Evolutionary conservation across 2,113 vertebrate species (phyloP), one percentile per base, ranked within the genome.

Genomic region (Zingel zingel): DNA sequence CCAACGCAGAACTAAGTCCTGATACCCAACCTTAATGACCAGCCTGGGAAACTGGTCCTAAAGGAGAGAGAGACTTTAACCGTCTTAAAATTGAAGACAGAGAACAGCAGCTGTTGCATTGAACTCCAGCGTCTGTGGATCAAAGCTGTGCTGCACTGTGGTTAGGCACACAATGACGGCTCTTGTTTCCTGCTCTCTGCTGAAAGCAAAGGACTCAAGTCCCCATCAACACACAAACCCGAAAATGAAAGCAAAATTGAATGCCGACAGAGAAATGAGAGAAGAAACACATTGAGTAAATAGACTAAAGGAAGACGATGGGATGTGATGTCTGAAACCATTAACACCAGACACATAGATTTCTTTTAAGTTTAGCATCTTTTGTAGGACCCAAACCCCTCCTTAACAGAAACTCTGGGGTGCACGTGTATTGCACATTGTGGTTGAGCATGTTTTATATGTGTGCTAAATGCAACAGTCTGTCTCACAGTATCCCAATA

Each of bases 51-150:
- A 70, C 19, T 21, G 43, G 23, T 61, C 67, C 16, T 30, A n/a
- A 63, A 57, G 47, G 10, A 56, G 50, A 73, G 54, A 27, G 36
- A 1, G 50, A 14, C n/a, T 27, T 30, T 25, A 71, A 79, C 18
- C 16, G 4, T 23, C 13, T 6, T 33, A 51, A 10, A 66, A 51
- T 23, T 67, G 51, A 68, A 84, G 69, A 69, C 39, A 43, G 79
- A 64, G 71, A 81, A 50, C 43, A 64, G 81, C 77, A 74, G 77
- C 84, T 81, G 81, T 83, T 30, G n/a, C 25, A 9, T 61, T 62
- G 18, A 72, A 73, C 66, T 61, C 43, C 69, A 61, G 61, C 7
- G 45, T 45, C 25, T 66, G 51, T 43, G 39, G 65, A 74, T 90
- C 78, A 77, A 87, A 72, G 83, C 62, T 3, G 50, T 13, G 53